Evolutionary conservation across 2,888 invertebrate species (phyloP), one percentile per base, ranked within the genome.

Genomic region (Phortica magna): DNA sequence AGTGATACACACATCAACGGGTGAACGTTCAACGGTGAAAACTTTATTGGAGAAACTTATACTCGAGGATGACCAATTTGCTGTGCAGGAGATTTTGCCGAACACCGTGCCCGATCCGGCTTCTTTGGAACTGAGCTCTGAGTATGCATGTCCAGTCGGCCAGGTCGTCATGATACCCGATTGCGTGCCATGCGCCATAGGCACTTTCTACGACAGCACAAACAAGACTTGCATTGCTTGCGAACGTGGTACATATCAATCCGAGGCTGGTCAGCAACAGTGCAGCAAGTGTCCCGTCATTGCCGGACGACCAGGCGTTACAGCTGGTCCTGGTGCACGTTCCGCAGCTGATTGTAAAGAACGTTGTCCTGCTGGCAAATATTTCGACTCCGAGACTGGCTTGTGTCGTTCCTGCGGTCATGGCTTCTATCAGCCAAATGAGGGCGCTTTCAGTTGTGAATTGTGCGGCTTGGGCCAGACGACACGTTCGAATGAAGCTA

Each of bases 61-160:
- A 82, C 94, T 98, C 79, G 97, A 98, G 93, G 96, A 98, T 91
- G 97, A 97, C 92, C 97, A 98, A 91, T 97, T 98, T 90, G 98
- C 98, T 88, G 98, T 98, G 4, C 95, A 96, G 87, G 97, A 96
- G 89, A 98, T 98, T 87, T 93, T 98, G 74, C 98, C 98, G 17
- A 98, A 98, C 89, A 98, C 98, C 0, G 96, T 97, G 0, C 98
- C 98, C 0, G 98, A 98, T 92, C 97, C 98, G 76, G 96, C 97
- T 10, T 97, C 98, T 2, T 93, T 99, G 77, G 92, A 94, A 39
- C 93, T 99, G n/a, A 94, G 95, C 80, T 98, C 98, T 0, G 97
- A 98, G 90, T 98, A 98, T 88, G 96, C 97, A 74, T 99, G 99
- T 89, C 97, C 97, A 0, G 94, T 95, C 83, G 98, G 98, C 74